Evolutionary conservation across 2,888 invertebrate species (phyloP), one percentile per base, ranked within the genome.

Genomic region (Metellina segmentata): DNA sequence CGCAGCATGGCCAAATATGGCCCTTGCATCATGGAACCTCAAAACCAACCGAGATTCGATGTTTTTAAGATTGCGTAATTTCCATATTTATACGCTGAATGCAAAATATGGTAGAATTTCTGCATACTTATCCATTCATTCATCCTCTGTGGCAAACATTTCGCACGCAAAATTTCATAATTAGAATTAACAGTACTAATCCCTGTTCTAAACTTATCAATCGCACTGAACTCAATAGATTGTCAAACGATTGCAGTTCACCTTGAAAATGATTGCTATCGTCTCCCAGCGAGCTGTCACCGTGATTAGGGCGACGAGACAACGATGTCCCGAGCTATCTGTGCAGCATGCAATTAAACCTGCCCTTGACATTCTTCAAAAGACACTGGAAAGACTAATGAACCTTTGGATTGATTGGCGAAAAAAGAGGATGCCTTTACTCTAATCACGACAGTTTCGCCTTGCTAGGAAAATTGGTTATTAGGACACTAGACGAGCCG

Each of bases 291-390:
- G 19, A 81, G 71, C 90, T 90, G 90, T 90, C 90, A 90, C 85
- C 90, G 81, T 16, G 71, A 69, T 20, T 20, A 34, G 52, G 69
- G 72, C 81, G 69, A 70, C 20, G 52, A 70, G 71, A 70, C 53
- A 69, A 69, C 82, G 19, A 20, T 34, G 16, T 52, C 53, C 19
- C 53, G 20, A 75, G 69, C 51, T 71, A 74, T 77, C 61, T 34
- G 53, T 61, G 16, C 9, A 20, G 52, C 48, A 51, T 61, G 53
- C 52, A 52, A 83, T 89, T 89, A 77, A 70, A 51, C 20, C 81
- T 85, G 81, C 70, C 90, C 90, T 90, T 90, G 90, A 85, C 81
- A 85, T 90, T 85, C 74, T 85, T 61, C 51, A 48, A 81, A 74
- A 85, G 90, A 90, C 90, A 85, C 34, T 75, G 16, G 34, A 6